These are phyloP conservation scores for Myiopsitta monachus DNA, from an alignment of 2,113 vertebrate genomes.

Conservation along the genomic window DNA sequence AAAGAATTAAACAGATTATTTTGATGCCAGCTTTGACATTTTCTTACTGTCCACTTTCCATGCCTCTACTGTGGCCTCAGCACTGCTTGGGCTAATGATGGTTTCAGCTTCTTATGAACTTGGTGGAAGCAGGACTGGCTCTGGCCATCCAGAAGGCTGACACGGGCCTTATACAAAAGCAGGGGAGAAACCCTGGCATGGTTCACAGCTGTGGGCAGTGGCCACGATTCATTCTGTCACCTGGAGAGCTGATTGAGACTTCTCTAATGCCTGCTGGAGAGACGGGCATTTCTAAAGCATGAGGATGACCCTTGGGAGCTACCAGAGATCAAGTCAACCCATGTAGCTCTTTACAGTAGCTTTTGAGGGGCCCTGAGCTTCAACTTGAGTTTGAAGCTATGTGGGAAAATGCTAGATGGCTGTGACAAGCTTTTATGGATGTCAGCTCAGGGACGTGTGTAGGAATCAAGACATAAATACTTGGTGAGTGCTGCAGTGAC, in stretches of 20 bases:
- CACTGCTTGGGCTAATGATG: not conserved
- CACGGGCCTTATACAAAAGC: not conserved
- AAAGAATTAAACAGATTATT: not conserved
- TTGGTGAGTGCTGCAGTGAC: conserved; percentile 19
- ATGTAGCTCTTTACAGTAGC: not conserved
- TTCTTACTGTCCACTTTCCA: not conserved
- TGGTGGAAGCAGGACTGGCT: not conserved
- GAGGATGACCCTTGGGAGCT: not conserved
- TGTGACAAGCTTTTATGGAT: not conserved
- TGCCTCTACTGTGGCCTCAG: not conserved
- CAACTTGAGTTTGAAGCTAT: not conserved
- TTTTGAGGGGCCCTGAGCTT: not conserved
- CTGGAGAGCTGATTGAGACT: not conserved
- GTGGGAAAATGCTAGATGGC: conserved; percentile 2
- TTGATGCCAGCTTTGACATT: not conserved
- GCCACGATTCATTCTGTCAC: not conserved
- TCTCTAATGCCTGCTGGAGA: not conserved
- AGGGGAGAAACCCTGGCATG: not conserved
- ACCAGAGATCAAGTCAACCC: not conserved
- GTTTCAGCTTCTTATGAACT: no score
- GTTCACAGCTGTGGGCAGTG: not conserved
- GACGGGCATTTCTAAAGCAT: not conserved
- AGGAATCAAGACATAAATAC: conserved; percentile 56
- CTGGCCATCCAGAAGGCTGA: not conserved
- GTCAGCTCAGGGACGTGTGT: not conserved